Conservation (phyloP, 2,797 vertebrate genomes). For the Molossus molossus region DNA sequence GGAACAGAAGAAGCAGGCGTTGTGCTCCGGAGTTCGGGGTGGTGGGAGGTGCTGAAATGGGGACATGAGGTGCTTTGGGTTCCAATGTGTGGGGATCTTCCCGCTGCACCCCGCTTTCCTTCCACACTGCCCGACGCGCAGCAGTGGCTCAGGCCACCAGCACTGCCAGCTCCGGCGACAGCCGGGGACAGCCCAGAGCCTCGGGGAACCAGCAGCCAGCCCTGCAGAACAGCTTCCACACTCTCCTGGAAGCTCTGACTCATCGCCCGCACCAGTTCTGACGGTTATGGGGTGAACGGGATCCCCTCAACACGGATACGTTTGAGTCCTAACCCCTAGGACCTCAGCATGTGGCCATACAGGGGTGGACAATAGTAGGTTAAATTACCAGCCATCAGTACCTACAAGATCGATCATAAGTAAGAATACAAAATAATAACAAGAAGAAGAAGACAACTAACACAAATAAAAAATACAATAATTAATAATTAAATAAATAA, state of each 20-base stretch:
- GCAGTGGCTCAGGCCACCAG: not conserved
- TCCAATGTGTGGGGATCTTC: not conserved
- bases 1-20: not conserved
- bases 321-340: not conserved
- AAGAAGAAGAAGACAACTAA: not conserved
- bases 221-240: too few species aligned
- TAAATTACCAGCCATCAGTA: not conserved
- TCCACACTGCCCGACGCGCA: not conserved
- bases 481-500: not conserved
- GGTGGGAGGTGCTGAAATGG: not conserved
- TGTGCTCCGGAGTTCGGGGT: not conserved
- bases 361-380: not conserved
- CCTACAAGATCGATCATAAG: not conserved
- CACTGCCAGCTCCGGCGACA: not conserved
- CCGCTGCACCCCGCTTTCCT: not conserved
- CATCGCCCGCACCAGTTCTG: not conserved
- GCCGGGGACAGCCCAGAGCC: not conserved
- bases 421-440: not conserved
- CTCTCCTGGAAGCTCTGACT: not conserved
- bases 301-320: not conserved
- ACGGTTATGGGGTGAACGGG: not conserved
- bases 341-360: not conserved
- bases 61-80: not conserved
- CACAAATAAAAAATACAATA: not conserved
- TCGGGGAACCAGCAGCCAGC: not conserved